Base-by-base conservation (phyloP, 2,888 invertebrate genomes). In the Meteorus cinctellus region DNA sequence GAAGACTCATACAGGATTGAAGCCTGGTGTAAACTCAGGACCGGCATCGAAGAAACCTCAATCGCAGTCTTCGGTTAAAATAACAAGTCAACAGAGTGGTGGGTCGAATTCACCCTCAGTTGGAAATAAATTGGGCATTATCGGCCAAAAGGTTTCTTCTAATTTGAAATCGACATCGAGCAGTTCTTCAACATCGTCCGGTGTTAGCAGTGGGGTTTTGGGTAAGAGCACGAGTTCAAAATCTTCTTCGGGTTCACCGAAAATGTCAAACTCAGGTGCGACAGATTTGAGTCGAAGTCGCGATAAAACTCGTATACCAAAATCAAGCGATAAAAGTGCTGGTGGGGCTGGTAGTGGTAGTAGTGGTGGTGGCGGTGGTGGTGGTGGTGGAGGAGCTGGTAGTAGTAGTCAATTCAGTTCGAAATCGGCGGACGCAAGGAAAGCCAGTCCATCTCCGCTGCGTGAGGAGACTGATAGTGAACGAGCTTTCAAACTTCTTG, bases 21-120 rank as follows among this genome's bases (percentile, higher is more conserved):
- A 96, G 86, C 96, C 96, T 0, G 96, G 96, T 0, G 96, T 96
- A 0, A 95, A 94, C 82, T 95, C 96, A 83, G 96, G 96, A 0
- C 96, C 96, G 0, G 96, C 96, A 4, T 96, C 96, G 0, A 96
- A 95, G 87, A 94, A 94, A 29, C 94, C 94, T 83, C 93, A 92
- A 69, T 90, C 92, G 83, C 92, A 92, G 81, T 84, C 86, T 0
- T 86, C 89, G 1, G 85, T 86, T 10, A 90, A 88, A 77, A 81
- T 86, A 34, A 74, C 83, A 51, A 76, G 76, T 51, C 70, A 81
- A 76, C 73, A 90, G 88, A 80, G 82, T 82, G 78, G 82, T 6
- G 79, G 81, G 62, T 76, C 83, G 5, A 81, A 84, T 1, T 62
- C 84, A 31, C 81, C 83, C 4, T 81, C 83, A 4, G 89, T 89